Base-by-base conservation (phyloP, 2,797 vertebrate species). In the Denticeps clupeoides region DNA sequence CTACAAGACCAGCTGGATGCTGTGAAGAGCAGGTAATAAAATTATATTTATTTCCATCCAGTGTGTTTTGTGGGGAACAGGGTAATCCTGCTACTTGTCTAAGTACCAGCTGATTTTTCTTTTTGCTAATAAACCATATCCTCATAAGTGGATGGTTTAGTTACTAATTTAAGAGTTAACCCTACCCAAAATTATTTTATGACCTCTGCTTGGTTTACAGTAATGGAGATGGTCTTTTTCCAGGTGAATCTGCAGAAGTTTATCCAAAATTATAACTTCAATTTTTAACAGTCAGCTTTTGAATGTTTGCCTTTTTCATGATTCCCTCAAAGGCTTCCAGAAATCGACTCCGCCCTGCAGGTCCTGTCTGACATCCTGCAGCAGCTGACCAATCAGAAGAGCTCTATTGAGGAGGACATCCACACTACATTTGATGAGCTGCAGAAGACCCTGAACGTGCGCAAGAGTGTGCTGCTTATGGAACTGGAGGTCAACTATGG, bases 401-500 rank as follows among this genome's bases (percentile, higher is more conserved):
- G 86, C 67, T 84, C 87, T 67, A 96, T 95, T 0, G 93, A 97
- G 66, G 87, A 89, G 4, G 87, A 88, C 71, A 91, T 99, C 72
- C 93, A 96, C 45, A 70, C 79, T 4, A 91, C 89, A 24, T 99
- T 99, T 41, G 90, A 93, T 23, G 93, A 99, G 69, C 71, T 99
- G 50, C 93, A 99, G 81, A 97, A 96, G 74, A 93, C 90, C 2
- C 73, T 97, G 52, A 94, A 96, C 13, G 89, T 97, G 51, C 85
- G 94, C 53, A 99, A 97, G 72, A 98, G 93, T 0, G 90, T 97
- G 37, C 72, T 99, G 58, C 89, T 99, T 0, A 97, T 97, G 94
- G 94, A 99, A 68, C 80, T 99, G 70, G 94, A 99, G 75, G 93
- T 99, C 72, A 99, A 91, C 82, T 97, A 94, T 12, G 90, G 91